Base-by-base conservation (phyloP, 2,113 vertebrate genomes). In the Falco punctatus region DNA sequence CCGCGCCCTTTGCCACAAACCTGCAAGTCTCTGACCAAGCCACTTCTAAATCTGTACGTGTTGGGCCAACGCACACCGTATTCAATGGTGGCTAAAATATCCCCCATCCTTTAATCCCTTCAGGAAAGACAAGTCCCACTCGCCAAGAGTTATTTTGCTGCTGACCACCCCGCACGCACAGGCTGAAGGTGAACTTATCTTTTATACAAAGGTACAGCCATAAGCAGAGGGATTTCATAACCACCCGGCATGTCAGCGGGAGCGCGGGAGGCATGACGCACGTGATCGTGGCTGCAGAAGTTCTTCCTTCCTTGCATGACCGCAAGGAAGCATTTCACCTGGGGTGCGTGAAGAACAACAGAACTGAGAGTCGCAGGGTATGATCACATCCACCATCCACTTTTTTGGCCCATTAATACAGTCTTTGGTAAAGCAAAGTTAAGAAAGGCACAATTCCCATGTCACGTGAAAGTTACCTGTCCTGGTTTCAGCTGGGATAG, bases 181-280 rank as follows among this genome's bases (percentile, higher is more conserved):
- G 17, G 21, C 67, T 28, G 52, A 13, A 24, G 66, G 30, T 32
- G 28, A 49, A 11, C 27, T 26, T 17, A 46, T 22, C 35, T 58
- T 46, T 59, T 4, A 15, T 10, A 67, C 5, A 4, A 46, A 30
- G 32, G 11, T 38, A 30, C 42, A 74, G 23, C 35, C 8, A 9
- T 2, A 40, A 62, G 49, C 42, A 46, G 35, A 74, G 55, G 42
- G 42, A 23, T 80, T 89, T 73, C 2, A 2, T 35, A 62, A 61
- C 49, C 23, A 27, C 5, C 7, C 3, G 0, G 11, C 2, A 0
- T 17, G 15, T 11, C 13, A 10, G 4, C 2, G 16, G 30, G 17
- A 80, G 48, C 2, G 0, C 1, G 11, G 12, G 49, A 19, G 32
- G 35, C 20, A 22, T 4, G 30, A 32, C 1, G 3, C 13, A 17